These are phyloP conservation scores for Syngnathus floridae DNA, from an alignment of 2,113 vertebrate genomes.

Conservation along the genomic window DNA sequence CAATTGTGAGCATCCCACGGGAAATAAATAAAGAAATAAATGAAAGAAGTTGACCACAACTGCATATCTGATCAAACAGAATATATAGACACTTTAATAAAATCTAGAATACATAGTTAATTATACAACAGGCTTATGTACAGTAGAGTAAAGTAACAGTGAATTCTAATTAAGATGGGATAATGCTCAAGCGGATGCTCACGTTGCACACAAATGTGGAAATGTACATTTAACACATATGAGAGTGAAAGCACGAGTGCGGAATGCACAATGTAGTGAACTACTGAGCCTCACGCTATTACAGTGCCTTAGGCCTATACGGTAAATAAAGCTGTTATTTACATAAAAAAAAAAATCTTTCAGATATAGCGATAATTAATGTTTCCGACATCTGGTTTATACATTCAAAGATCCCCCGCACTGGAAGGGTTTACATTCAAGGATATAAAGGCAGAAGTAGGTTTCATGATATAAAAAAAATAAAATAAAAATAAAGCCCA, in stretches of 20 bases:
- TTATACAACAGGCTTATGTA: conserved; percentile 57
- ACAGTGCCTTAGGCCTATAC: conserved; percentile 30
- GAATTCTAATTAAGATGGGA: conserved; percentile 43
- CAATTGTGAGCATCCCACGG: background rate
- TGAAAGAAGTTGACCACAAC: background rate
- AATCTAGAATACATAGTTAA: conserved; percentile 72
- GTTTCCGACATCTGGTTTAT: conserved; percentile 41
- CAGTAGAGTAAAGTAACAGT: conserved; percentile 51
- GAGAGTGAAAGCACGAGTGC: conserved; percentile 19
- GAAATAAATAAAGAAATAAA: background rate
- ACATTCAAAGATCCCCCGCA: conserved; percentile 51
- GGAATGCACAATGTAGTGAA: conserved; percentile 5
- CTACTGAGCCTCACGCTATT: background rate
- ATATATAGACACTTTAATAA: conserved; percentile 74
- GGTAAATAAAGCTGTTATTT: background rate
- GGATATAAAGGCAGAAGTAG: background rate
- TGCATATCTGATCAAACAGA: conserved; percentile 66
- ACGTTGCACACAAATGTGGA: conserved; percentile 44
- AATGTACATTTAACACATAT: conserved; percentile 46
- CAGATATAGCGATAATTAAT: conserved; percentile 17
- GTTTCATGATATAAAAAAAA: background rate
- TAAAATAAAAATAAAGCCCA: conserved; percentile 9
- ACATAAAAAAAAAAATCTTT: background rate
- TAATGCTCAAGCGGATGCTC: conserved; percentile 30
- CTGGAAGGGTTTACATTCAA: background rate